These are phyloP conservation scores for Carcharodon carcharias DNA, from an alignment of 2,797 vertebrate species.

Conservation along the genomic window DNA sequence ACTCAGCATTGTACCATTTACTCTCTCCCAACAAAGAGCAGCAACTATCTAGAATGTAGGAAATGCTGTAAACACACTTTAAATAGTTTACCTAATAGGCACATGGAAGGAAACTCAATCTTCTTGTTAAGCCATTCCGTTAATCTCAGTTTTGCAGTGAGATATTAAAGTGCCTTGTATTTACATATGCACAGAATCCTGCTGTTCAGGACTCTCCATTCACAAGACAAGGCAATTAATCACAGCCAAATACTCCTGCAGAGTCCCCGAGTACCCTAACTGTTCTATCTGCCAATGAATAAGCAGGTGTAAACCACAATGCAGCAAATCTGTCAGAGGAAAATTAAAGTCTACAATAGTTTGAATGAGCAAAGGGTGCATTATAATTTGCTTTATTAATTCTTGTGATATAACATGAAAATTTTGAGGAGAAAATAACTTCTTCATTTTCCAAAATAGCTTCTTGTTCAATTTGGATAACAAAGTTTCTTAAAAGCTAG, in stretches of 20 bases:
- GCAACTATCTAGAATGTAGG: background rate
- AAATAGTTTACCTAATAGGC: slow-evolving; percentile 35
- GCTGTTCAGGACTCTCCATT: slow-evolving; percentile 76
- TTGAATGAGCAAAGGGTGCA: slow-evolving; percentile 18
- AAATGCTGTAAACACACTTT: slow-evolving; percentile 30
- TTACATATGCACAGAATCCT: slow-evolving; percentile 82
- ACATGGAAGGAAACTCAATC: slow-evolving; percentile 42
- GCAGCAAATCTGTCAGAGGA: slow-evolving; percentile 53
- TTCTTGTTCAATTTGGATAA: background rate
- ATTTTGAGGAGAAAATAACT: background rate
- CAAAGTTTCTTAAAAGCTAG: background rate
- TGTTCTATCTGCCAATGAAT: slow-evolving; percentile 65
- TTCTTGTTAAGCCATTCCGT: slow-evolving; percentile 65
- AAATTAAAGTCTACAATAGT: slow-evolving; percentile 35
- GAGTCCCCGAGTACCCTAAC: slow-evolving; percentile 70
- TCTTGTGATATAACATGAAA: background rate
- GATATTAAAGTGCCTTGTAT: slow-evolving; percentile 64
- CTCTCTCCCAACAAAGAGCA: background rate
- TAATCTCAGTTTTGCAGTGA: slow-evolving; percentile 62
- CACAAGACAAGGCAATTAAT: slow-evolving; percentile 93
- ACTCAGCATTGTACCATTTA: background rate
- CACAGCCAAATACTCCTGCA: slow-evolving; percentile 80
- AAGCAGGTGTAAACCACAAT: slow-evolving; percentile 81
- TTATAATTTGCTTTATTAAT: slow-evolving; percentile 34
- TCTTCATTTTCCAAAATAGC: background rate